Evolutionary conservation across 2,888 invertebrate genomes (phyloP).

Genomic region (Orthonychiurus folsomi): DNA sequence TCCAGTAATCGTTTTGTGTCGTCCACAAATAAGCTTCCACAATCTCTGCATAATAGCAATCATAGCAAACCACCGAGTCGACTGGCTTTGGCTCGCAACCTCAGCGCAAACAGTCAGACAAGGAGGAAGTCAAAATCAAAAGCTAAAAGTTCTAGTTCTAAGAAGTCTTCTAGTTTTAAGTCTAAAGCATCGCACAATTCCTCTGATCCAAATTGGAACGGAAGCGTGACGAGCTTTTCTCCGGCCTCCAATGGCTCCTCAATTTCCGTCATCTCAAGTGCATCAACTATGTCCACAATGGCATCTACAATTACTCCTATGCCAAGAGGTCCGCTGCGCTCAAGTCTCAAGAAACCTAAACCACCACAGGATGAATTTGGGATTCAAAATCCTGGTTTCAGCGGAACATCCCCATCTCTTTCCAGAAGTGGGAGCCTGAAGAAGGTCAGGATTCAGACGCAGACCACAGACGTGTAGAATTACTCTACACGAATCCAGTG

Average conservation of each 20-base stretch:
- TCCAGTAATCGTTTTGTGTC: slow-evolving; percentile 51
- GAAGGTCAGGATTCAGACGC: slow-evolving; percentile 83
- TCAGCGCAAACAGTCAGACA: too few species aligned
- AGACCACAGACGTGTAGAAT: slow-evolving; percentile 76
- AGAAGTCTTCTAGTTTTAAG: slow-evolving; percentile 3
- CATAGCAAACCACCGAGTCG: slow-evolving; percentile 8
- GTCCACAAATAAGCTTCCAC: slow-evolving; percentile 17
- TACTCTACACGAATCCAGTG: too few species aligned
- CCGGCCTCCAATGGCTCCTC: slow-evolving; percentile 32
- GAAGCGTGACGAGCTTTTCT: slow-evolving; percentile 31
- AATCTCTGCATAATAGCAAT: slow-evolving; percentile 11
- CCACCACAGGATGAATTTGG: slow-evolving; percentile 60
- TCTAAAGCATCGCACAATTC: not conserved
- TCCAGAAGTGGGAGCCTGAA: slow-evolving; percentile 78
- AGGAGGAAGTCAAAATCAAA: not conserved
- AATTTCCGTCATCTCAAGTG: slow-evolving; percentile 30
- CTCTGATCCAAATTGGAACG: slow-evolving; percentile 28
- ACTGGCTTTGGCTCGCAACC: not conserved
- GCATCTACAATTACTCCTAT: slow-evolving; percentile 45
- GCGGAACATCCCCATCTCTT: slow-evolving; percentile 72
- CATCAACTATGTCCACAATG: slow-evolving; percentile 38
- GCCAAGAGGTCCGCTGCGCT: slow-evolving; percentile 60
- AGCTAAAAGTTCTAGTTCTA: not conserved
- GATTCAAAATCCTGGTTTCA: slow-evolving; percentile 77
- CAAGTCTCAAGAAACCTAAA: slow-evolving; percentile 73